phyloP scores from a whole-genome alignment of 2,888 invertebrate species.

The Ormyrus pomaceus region DNA sequence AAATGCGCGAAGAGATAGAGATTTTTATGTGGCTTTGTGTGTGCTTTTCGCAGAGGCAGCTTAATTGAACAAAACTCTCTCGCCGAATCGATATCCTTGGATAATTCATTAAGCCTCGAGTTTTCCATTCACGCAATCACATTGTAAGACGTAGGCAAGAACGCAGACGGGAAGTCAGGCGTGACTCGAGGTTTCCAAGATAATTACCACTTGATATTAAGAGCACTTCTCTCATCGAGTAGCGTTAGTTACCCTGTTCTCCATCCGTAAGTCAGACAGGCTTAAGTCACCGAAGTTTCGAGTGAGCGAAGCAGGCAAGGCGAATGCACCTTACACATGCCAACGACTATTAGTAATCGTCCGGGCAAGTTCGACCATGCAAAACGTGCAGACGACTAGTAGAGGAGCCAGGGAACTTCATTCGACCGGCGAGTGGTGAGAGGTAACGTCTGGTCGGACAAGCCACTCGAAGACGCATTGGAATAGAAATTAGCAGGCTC shows the following conservation, averaged over 20 bases:
- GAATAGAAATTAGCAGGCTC: constrained; percentile 37
- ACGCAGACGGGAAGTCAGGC: not conserved
- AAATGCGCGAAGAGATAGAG: too few relatives aligned
- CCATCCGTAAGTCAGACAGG: constrained; percentile 23
- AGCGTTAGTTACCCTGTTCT: constrained; percentile 7
- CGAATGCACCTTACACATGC: not conserved
- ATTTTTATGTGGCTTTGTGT: too few relatives aligned
- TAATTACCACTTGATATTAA: constrained; percentile 52
- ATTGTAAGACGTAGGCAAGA: too few relatives aligned
- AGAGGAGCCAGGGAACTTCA: not conserved
- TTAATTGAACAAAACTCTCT: too few relatives aligned
- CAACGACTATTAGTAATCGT: constrained; percentile 22
- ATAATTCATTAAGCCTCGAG: too few relatives aligned
- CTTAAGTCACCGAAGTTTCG: constrained; percentile 37
- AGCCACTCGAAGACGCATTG: constrained; percentile 46
- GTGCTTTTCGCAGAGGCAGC: too few relatives aligned
- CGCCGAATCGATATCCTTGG: too few relatives aligned
- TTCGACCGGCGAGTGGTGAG: constrained; percentile 1
- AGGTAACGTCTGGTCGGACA: constrained; percentile 36
- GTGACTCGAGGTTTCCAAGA: constrained; percentile 40
- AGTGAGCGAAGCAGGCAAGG: constrained; percentile 8
- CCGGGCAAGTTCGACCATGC: constrained; percentile 29
- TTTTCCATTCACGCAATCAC: too few relatives aligned
- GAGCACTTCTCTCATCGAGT: constrained; percentile 34
- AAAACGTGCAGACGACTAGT: not conserved